These are phyloP conservation scores for Rhagologus leucostigma DNA, from an alignment of 2,113 vertebrate species.

Conservation along the genomic window DNA sequence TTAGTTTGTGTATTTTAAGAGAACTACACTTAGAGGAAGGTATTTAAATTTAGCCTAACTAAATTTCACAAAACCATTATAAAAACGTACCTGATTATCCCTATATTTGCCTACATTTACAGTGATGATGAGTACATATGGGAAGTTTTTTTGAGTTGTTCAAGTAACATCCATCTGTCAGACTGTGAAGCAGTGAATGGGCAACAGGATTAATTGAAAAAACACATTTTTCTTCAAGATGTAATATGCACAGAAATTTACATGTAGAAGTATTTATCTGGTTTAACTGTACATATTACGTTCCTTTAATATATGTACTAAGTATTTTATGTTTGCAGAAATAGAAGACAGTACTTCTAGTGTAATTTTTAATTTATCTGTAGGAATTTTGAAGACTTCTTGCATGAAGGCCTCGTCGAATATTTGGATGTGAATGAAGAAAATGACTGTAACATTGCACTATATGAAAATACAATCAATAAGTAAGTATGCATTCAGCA, in stretches of 20 bases:
- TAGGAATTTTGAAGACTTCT: constrained; percentile 97
- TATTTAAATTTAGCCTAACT: neutral
- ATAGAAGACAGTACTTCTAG: neutral
- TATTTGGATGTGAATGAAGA: constrained; percentile 99
- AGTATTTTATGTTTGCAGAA: neutral
- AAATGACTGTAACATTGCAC: constrained; percentile 94
- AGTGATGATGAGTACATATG: neutral
- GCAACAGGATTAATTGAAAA: neutral
- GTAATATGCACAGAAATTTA: neutral
- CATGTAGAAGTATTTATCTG: neutral
- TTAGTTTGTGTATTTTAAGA: neutral
- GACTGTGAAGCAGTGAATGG: neutral
- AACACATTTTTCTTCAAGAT: neutral
- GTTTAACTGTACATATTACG: neutral
- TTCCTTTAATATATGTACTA: neutral
- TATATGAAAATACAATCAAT: constrained; percentile 91
- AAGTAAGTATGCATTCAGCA: constrained; percentile 78
- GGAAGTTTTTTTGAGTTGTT: neutral
- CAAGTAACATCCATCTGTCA: neutral
- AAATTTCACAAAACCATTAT: neutral
- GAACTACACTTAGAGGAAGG: neutral
- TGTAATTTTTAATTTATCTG: neutral
- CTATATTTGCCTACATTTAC: neutral
- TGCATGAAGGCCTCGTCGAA: constrained; percentile 95
- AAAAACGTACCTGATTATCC: neutral